Evolutionary conservation across 2,797 vertebrate genomes (phyloP).

Genomic region (Austrolebias charrua): DNA sequence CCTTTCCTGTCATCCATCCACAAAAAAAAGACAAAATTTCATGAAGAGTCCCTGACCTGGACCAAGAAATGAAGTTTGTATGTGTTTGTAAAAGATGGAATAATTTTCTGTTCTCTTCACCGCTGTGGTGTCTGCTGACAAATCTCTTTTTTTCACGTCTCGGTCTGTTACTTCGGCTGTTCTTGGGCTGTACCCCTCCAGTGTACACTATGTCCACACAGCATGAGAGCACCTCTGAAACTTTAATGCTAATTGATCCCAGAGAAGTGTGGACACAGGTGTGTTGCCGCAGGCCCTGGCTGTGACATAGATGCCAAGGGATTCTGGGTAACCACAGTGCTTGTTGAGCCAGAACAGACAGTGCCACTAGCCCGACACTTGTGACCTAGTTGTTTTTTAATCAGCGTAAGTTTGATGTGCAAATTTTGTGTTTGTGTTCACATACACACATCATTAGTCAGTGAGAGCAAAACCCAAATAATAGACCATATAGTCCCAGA

Average conservation of each 20-base stretch:
- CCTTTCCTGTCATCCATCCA: background rate
- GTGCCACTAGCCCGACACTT: slow-evolving; percentile 59
- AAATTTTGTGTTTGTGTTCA: slow-evolving; percentile 24
- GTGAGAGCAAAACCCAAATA: slow-evolving; percentile 26
- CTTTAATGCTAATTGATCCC: slow-evolving; percentile 84
- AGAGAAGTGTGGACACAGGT: slow-evolving; percentile 79
- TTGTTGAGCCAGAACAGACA: slow-evolving; percentile 57
- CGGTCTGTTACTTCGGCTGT: slow-evolving; percentile 53
- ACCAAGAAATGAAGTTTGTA: background rate
- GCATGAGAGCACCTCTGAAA: slow-evolving; percentile 65
- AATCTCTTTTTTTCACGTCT: slow-evolving; percentile 46
- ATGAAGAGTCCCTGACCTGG: background rate
- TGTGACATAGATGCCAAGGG: slow-evolving; percentile 64
- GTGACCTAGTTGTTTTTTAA: slow-evolving; percentile 73
- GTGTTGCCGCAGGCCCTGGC: slow-evolving; percentile 73
- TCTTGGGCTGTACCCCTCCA: slow-evolving; percentile 61
- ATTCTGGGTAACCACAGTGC: slow-evolving; percentile 66
- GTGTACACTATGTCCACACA: slow-evolving; percentile 67
- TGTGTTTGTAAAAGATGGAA: background rate
- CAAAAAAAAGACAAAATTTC: background rate
- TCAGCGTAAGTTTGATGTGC: slow-evolving; percentile 64
- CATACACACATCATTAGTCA: slow-evolving; percentile 17
- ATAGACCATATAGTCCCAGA: slow-evolving; percentile 30
- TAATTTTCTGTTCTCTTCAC: slow-evolving; percentile 8
- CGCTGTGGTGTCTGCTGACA: slow-evolving; percentile 35